Conservation (phyloP, 2,113 vertebrate species). For the Percina caprodes region DNA sequence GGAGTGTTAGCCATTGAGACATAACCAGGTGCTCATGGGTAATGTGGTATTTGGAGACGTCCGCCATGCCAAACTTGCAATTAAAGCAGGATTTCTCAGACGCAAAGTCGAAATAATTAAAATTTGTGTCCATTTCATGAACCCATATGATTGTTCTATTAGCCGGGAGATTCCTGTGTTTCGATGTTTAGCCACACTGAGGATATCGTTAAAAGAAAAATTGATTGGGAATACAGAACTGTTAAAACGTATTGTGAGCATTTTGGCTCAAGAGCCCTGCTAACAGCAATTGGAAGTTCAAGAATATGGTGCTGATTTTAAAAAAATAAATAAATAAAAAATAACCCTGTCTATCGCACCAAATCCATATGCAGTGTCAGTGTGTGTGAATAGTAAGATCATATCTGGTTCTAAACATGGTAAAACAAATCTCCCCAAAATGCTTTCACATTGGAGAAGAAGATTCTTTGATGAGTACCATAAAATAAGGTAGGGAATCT, state of each 20-base stretch:
- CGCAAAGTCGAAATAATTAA: too few species aligned
- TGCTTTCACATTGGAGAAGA: conserved; percentile 71
- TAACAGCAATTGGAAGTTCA: too few species aligned
- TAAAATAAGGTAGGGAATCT: conserved; percentile 68
- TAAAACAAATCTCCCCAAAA: conserved; percentile 62
- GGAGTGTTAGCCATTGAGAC: too few species aligned
- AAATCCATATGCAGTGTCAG: not conserved
- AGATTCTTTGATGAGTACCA: conserved; percentile 73
- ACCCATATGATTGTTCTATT: not conserved
- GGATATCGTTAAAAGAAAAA: not conserved
- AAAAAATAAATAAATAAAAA: too few species aligned
- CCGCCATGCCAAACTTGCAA: not conserved
- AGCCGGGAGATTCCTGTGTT: not conserved
- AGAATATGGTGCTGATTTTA: too few species aligned
- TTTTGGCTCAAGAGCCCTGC: too few species aligned
- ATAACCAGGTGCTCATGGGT: too few species aligned
- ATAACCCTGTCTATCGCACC: conserved; percentile 8
- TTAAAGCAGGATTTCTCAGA: too few species aligned
- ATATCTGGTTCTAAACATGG: conserved; percentile 53
- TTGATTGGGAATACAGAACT: not conserved
- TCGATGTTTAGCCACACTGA: not conserved
- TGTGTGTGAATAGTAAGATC: not conserved
- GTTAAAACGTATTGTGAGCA: not conserved
- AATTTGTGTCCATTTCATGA: not conserved
- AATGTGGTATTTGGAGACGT: too few species aligned